These are phyloP conservation scores for Tragulus kanchil DNA, from an alignment of 2,113 vertebrate genomes.

Conservation along the genomic window DNA sequence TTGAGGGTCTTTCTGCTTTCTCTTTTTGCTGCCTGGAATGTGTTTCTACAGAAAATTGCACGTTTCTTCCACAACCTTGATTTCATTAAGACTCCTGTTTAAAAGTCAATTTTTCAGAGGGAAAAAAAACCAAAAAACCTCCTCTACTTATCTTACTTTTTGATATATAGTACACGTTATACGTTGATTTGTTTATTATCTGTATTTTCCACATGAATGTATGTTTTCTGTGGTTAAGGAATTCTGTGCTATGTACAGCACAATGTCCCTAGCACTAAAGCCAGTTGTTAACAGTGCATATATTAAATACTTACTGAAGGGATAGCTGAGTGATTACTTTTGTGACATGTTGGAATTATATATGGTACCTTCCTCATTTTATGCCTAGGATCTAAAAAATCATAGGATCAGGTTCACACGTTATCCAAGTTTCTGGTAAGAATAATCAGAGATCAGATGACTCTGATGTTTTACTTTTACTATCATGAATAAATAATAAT, in stretches of 20 bases:
- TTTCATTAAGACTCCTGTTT: background rate
- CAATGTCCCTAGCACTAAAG: background rate
- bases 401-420: background rate
- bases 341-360: background rate
- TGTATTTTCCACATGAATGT: background rate
- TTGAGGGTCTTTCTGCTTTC: background rate
- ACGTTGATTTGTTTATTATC: background rate
- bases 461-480: background rate
- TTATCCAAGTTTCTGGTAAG: background rate
- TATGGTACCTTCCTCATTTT: background rate
- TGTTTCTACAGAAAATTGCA: background rate
- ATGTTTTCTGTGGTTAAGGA: background rate
- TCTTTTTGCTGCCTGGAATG: background rate
- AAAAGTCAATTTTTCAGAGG: constrained; percentile 2
- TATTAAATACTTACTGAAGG: background rate
- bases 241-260: background rate
- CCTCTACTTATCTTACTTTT: background rate
- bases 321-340: background rate
- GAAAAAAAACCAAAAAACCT: background rate
- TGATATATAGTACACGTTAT: background rate
- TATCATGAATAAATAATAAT: background rate
- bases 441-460: background rate
- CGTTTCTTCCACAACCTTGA: background rate
- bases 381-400: background rate
- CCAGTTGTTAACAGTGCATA: background rate